Evolutionary conservation across 2,113 vertebrate genomes (phyloP).

Genomic region (Gnathonemus longibarbis): DNA sequence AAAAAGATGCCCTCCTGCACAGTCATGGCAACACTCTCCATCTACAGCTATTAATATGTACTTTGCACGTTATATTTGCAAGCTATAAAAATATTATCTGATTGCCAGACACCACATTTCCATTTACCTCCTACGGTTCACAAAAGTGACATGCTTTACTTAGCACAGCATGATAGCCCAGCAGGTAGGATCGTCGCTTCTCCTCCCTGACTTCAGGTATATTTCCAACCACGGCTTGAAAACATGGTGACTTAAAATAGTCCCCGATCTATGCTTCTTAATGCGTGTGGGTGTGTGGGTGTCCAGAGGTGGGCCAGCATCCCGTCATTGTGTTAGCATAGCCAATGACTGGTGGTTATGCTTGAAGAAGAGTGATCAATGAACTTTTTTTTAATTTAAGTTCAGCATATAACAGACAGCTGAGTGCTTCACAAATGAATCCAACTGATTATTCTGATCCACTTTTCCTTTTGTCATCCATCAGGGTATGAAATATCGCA

Average conservation of each 20-base stretch:
- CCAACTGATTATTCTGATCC: background rate
- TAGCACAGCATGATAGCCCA: background rate
- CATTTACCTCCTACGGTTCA: slow-evolving; percentile 1
- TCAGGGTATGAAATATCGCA: background rate
- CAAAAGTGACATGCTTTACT: background rate
- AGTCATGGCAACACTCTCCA: background rate
- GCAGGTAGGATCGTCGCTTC: background rate
- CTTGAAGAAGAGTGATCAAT: background rate
- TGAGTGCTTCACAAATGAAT: background rate
- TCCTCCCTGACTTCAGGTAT: background rate
- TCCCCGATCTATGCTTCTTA: background rate
- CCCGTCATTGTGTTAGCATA: background rate
- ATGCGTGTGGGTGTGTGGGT: background rate
- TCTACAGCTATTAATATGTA: background rate
- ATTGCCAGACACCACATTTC: background rate
- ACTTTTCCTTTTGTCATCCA: background rate
- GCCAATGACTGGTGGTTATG: background rate
- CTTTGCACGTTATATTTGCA: background rate
- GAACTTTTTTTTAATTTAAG: background rate
- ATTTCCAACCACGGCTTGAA: background rate
- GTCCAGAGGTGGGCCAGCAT: background rate
- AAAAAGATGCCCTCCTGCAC: background rate
- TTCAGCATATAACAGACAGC: background rate
- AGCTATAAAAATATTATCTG: slow-evolving; percentile 3
- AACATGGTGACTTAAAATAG: background rate